A percentile compares a stretch with the other conserved stretches of the same genome.
Conservation (phyloP, 2,797 vertebrate genomes). For the Cossypha caffra region DNA sequence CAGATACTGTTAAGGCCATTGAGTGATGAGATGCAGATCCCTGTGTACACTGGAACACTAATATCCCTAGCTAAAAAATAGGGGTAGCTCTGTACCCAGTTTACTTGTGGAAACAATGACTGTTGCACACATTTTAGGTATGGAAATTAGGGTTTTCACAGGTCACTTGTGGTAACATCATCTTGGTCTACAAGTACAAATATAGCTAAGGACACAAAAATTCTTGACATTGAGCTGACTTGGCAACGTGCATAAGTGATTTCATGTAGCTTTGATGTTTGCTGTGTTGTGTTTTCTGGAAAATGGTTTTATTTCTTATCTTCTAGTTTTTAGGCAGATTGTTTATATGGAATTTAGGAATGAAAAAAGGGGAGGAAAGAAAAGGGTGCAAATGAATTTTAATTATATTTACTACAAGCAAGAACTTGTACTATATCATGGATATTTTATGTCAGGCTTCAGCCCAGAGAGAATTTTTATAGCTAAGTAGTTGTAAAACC, state of each 20-base stretch:
- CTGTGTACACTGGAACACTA: neutral
- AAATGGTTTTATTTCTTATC: slow-evolving; percentile 1
- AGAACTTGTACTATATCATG: neutral
- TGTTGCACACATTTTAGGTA: neutral
- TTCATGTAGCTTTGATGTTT: neutral
- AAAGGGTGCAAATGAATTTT: neutral
- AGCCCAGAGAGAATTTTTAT: slow-evolving; percentile 35
- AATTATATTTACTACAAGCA: slow-evolving; percentile 27
- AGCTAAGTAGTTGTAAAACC: slow-evolving; percentile 37
- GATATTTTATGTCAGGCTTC: slow-evolving; percentile 13
- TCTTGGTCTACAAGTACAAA: slow-evolving; percentile 43
- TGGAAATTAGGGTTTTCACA: slow-evolving; percentile 14
- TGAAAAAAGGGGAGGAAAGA: neutral
- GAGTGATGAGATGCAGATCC: neutral
- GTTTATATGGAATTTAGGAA: neutral
- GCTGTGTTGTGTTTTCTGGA: neutral
- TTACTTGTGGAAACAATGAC: neutral
- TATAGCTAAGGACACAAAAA: slow-evolving; percentile 3
- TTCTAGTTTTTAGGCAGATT: neutral
- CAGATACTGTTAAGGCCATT: neutral
- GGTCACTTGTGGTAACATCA: slow-evolving; percentile 1
- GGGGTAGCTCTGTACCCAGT: neutral
- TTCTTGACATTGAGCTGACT: neutral
- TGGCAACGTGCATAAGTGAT: neutral
- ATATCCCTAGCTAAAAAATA: neutral